Base-by-base conservation (phyloP, 1,140 invertebrate species). In the Pinna nobilis region DNA sequence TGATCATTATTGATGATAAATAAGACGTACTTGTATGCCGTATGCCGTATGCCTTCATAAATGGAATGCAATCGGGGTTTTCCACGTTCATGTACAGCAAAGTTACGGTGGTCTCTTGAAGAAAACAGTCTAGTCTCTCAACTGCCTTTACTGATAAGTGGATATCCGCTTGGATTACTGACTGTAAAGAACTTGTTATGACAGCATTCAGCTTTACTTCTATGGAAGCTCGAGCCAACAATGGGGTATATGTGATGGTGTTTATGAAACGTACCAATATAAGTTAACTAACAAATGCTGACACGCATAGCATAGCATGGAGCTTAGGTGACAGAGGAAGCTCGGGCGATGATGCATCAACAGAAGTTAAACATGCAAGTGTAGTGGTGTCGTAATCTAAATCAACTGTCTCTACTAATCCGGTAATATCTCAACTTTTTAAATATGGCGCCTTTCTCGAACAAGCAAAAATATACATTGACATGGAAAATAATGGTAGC, bases 41-140 rank as follows among this genome's bases (percentile, higher is more conserved):
- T 68, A 69, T 9, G 1, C n/a, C n/a, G n/a, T n/a, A n/a, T n/a
- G n/a, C n/a, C 18, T 74, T 66, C 49, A 74, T 74, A 41, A 74
- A 74, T 18, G 72, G 64, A 53, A 79, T 69, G 0, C 73, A 59
- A 23, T 57, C 72, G 6, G 69, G 59, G 6, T 75, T 6, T 6
- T 72, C 63, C 25, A 70, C 55, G 37, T 68, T 70, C 1, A 78
- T n/a, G 28, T 78, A 78, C 69, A 33, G 47, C 20, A 1, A 75
- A 37, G 0, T 53, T 28, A 15, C 51, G 30, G 1, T 68, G 39
- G 28, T 59, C 55, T 13, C 53, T 23, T 9, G 25, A 33, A 7
- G 71, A 69, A 9, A 7, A 53, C 15, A 71, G 4, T 9, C 50
- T 41, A 9, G 69, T 76, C 55, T 79, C 77, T 1, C 69, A n/a